Conservation (phyloP, 2,888 invertebrate species). For the Pachliopta kotzebuea region DNA sequence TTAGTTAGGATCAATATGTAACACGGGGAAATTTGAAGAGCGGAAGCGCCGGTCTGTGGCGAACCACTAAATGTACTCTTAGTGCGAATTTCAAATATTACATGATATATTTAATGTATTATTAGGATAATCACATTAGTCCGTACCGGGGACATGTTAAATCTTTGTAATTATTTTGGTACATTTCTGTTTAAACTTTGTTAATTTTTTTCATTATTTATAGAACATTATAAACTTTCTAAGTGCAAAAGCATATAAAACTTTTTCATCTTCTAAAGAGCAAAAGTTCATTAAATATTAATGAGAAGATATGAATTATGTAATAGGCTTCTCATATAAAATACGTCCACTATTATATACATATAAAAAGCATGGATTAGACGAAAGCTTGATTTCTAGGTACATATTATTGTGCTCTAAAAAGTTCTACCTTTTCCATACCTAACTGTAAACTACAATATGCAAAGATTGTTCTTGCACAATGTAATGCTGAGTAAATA, state of each 20-base stretch:
- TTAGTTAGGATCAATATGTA: conserved; percentile 12
- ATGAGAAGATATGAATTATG: background rate
- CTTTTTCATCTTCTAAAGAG: background rate
- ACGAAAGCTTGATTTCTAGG: too few relatives aligned
- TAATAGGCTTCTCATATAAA: background rate
- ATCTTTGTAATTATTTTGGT: background rate
- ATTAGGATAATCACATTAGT: background rate
- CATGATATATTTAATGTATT: background rate
- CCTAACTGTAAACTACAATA: too few relatives aligned
- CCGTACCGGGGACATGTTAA: background rate
- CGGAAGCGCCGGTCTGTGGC: background rate
- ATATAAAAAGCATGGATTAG: too few relatives aligned
- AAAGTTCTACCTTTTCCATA: too few relatives aligned
- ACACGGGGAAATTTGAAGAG: background rate
- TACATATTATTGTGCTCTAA: too few relatives aligned
- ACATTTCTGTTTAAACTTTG: background rate
- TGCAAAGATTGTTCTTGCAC: too few relatives aligned
- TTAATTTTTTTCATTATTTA: too few relatives aligned
- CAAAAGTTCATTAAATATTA: conserved; percentile 2
- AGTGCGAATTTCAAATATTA: background rate
- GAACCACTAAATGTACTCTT: background rate
- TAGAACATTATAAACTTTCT: too few relatives aligned
- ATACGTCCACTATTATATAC: background rate
- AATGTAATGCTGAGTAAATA: too few relatives aligned
- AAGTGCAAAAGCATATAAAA: too few relatives aligned